Base-by-base conservation (phyloP, 2,888 invertebrate species). In the Ctena decussata region DNA sequence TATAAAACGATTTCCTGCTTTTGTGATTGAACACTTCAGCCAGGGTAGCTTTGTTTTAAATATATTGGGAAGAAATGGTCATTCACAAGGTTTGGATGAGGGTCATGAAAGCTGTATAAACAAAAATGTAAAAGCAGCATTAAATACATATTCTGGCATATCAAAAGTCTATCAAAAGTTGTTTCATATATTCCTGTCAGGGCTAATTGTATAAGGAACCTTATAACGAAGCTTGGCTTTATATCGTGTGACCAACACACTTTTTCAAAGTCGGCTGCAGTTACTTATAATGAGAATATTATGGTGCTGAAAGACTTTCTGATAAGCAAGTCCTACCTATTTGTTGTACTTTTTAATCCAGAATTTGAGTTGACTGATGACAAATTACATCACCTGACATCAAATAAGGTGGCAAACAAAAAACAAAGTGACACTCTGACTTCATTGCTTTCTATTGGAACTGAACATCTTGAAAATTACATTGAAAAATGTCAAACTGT, bases 21-120 rank as follows among this genome's bases (percentile, higher is more conserved):
- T 11, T 53, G 53, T 53, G 18, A 21, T 53, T 53, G 53, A 53
- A 8, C 53, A 53, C n/a, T 53, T 53, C 21, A n/a, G 21, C 8
- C 8, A 53, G 8, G 53, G 53, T 11, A n/a, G 53, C 8, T 53
- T 53, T 53, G 53, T 53, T 15, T 18, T 53, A n/a, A 41, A 39
- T 6, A 27, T 72, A 6, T 27, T 39, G 15, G 41, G 37, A 41
- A 30, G 41, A 41, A 72, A 72, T n/a, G n/a, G 15, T 37, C 44
- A 72, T 41, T n/a, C 21, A n/a, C 74, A 74, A 18, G 74, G 74
- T 44, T 32, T 49, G 8, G 74, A 74, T 74, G 74, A 74, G 49
- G 74, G 39, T 32, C 74, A 74, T 41, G 74, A 74, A 30, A 74
- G 53, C 39, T 74, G 74, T 37, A 74, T 49, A 12, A 74, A 74